phyloP scores from a whole-genome alignment of 2,113 vertebrate genomes.

The Colius striatus region DNA sequence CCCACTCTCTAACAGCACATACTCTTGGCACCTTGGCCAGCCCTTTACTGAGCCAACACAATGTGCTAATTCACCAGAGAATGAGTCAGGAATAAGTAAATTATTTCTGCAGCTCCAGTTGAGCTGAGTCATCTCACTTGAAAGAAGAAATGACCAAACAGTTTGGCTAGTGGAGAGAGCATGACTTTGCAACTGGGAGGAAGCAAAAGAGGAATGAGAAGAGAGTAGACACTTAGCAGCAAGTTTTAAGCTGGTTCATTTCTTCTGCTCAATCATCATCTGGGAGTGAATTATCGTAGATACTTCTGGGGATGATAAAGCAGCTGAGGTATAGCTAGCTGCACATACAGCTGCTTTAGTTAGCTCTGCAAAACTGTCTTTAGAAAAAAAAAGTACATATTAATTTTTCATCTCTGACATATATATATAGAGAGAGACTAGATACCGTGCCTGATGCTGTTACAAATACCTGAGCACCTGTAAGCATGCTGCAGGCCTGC shows the following conservation, averaged over 20 bases:
- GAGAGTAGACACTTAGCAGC: neutral
- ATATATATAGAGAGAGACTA: neutral
- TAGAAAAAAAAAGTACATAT: neutral
- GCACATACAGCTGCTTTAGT: neutral
- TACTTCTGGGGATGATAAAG: neutral
- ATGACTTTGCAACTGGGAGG: neutral
- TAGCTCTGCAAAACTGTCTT: neutral
- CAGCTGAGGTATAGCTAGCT: neutral
- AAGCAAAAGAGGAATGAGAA: neutral
- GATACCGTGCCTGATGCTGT: neutral
- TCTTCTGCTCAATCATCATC: neutral
- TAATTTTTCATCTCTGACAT: neutral
- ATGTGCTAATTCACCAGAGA: neutral
- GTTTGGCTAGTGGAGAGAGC: neutral
- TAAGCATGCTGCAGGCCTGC: neutral
- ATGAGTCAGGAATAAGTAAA: neutral
- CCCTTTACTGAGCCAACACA: neutral
- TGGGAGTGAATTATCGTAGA: neutral
- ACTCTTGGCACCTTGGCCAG: neutral
- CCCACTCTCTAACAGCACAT: rapidly evolving
- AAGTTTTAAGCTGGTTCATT: neutral
- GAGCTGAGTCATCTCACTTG: neutral
- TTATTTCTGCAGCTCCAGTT: neutral
- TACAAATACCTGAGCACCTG: neutral
- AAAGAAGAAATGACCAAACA: neutral